Conservation (phyloP, 2,113 vertebrate species). For the Scolopax mira region DNA sequence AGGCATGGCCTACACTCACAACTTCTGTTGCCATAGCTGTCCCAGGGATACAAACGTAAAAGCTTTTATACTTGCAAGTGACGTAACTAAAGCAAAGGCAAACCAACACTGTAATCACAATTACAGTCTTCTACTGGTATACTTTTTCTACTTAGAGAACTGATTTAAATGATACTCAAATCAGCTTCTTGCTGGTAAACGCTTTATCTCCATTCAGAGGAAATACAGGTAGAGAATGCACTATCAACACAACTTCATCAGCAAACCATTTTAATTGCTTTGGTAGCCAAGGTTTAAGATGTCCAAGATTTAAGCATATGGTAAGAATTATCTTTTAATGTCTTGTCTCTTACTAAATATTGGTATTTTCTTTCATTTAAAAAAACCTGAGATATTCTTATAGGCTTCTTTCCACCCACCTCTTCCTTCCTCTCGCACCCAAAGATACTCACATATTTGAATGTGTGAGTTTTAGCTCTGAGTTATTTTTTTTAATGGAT, state of each 20-base stretch:
- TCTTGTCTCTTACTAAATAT: not conserved
- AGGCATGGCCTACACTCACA: not conserved
- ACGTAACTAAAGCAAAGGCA: not conserved
- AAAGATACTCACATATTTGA: not conserved
- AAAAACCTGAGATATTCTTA: not conserved
- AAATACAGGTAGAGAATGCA: not conserved
- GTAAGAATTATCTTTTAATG: not conserved
- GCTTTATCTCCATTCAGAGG: not conserved
- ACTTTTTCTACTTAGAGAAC: not conserved
- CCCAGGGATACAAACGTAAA: not conserved
- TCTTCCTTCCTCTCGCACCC: not conserved
- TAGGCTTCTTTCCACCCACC: not conserved
- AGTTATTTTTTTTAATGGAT: not conserved
- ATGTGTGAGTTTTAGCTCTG: not conserved
- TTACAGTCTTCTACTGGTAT: not conserved
- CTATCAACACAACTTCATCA: not conserved
- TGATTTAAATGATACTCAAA: not conserved
- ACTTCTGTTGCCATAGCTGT: not conserved
- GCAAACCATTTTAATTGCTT: not conserved
- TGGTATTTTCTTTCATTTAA: not conserved
- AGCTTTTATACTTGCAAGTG: not conserved
- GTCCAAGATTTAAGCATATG: not conserved
- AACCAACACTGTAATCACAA: not conserved
- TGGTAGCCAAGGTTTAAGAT: not conserved
- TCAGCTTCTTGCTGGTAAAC: not conserved